Percentiles rank a stretch among this genome's conserved stretches.
Conservation (phyloP, 2,113 vertebrate genomes). For the Lichenostomus cassidix region DNA sequence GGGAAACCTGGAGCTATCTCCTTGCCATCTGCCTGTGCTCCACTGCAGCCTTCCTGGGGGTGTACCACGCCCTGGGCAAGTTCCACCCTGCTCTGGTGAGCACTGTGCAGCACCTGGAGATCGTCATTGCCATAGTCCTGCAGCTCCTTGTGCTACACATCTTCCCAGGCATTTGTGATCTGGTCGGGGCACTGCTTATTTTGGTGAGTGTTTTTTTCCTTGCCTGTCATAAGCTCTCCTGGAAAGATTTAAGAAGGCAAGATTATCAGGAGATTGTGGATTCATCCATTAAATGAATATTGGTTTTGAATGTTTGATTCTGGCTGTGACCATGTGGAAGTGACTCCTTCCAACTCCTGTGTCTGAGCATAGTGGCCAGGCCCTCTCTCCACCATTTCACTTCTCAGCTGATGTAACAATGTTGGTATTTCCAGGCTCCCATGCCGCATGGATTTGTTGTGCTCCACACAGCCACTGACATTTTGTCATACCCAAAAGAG, state of each 20-base stretch:
- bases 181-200: constrained; percentile 89
- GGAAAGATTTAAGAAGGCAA: constrained; percentile 85
- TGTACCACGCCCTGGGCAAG: constrained; percentile 94
- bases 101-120: constrained; percentile 95
- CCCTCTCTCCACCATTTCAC: neutral
- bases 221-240: constrained; percentile 89
- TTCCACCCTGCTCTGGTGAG: constrained; percentile 97
- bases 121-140: constrained; percentile 93
- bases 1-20: constrained; percentile 96
- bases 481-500: neutral
- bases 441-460: neutral
- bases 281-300: constrained; percentile 91
- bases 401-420: neutral
- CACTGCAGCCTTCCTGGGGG: constrained; percentile 94
- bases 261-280: constrained; percentile 96
- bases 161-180: constrained; percentile 88
- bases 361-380: constrained; percentile 4
- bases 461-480: neutral
- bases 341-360: neutral
- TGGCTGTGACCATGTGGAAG: constrained; percentile 12
- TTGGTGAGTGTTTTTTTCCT: constrained; percentile 92
- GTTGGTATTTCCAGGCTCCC: neutral
- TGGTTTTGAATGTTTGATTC: neutral
- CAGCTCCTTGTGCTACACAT: constrained; percentile 92
- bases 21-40: constrained; percentile 94